Evolutionary conservation across 2,113 vertebrate genomes (phyloP), one percentile per base, ranked within the genome.

Genomic region (Mustela lutreola): DNA sequence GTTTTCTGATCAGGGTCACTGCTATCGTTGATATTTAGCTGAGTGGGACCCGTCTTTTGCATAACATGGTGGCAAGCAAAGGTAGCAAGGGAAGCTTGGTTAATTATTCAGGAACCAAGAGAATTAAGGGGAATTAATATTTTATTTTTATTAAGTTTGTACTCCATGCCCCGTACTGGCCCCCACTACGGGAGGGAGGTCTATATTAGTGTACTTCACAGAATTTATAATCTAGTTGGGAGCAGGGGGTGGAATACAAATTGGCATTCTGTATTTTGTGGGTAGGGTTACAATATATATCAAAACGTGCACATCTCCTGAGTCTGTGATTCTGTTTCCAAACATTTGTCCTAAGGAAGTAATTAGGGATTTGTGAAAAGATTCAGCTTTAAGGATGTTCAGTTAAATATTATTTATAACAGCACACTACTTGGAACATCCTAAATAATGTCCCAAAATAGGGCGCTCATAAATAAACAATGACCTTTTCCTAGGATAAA

Each of bases 321-420:
- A 80, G 31, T 4, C 12, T 56, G 9, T 48, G 53, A 79, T 56
- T 80, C 33, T 81, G n/a, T 39, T 91, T 79, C 56, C 33, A 92
- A 97, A 89, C 33, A 26, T 89, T 84, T 89, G 48, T 75, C 60
- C 86, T 83, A 91, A 93, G 50, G 50, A 95, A 85, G 50, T 60
- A 78, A 83, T 84, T 11, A 33, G 82, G 28, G 16, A 91, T 83
- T 78, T 62, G 28, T 81, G 78, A 67, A 76, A 73, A 80, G 28
- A 78, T 81, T 86, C 39, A 56, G 36, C 19, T 9, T 63, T 39
- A 97, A 89, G 39, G 63, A 94, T 58, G 45, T 53, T 92, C 80
- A 89, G 53, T 81, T 75, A 76, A 82, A 92, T 48, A 85, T 80
- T 82, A 91, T 80, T 81, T 89, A 92, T 62, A 92, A 76, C 16